phyloP scores from a whole-genome alignment of 2,113 vertebrate species.

The Furnarius figulus region DNA sequence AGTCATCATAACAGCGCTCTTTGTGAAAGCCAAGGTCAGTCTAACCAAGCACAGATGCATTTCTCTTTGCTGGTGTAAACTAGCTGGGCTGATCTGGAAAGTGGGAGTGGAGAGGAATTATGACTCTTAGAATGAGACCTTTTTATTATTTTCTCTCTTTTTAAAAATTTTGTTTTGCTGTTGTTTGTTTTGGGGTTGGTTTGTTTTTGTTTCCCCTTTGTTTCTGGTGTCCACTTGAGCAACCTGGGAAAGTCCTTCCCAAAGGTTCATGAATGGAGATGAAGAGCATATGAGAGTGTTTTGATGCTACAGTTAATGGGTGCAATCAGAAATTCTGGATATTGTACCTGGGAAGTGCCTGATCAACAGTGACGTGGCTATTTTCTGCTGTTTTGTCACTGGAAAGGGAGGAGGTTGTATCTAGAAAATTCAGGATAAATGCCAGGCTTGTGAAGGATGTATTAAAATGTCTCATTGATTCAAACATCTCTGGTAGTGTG shows the following conservation, averaged over 20 bases:
- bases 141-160: no score
- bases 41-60: neutral
- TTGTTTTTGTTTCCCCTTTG: neutral
- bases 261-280: neutral
- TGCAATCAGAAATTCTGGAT: neutral
- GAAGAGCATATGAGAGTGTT: neutral
- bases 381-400: neutral
- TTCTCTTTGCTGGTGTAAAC: neutral
- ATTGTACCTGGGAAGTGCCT: neutral
- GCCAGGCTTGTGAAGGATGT: neutral
- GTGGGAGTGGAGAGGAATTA: neutral
- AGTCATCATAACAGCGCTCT: conserved; percentile 84
- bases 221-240: neutral
- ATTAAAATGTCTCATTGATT: neutral
- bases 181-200: neutral
- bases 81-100: neutral
- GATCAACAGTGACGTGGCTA: neutral
- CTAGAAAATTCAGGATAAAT: neutral
- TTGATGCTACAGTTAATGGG: neutral
- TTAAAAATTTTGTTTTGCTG: no score
- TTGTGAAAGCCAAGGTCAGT: conserved; percentile 85
- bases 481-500: neutral
- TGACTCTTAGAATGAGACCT: neutral
- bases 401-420: neutral
- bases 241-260: neutral